Evolutionary conservation across 2,888 invertebrate species (phyloP), one percentile per base, ranked within the genome.

Genomic region (Eristalis arbustorum): DNA sequence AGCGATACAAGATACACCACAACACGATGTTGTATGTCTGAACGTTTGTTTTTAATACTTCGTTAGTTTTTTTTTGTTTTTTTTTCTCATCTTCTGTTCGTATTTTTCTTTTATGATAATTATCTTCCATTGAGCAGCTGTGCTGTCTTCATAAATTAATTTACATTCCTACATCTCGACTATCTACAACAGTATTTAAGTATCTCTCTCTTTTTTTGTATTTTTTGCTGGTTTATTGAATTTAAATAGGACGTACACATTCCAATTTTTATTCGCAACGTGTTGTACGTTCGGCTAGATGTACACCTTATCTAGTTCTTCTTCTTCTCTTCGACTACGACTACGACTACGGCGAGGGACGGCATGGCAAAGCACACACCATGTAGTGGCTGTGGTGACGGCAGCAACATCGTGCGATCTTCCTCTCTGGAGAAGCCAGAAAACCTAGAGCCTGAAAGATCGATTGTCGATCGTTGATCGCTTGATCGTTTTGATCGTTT

Each of bases 161-260:
- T 69, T 57, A 56, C 77, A 76, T 68, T 25, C 62, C 34, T 68
- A 59, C 49, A 23, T 34, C 42, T 34, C 23, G 61, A 69, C 40
- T 59, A 62, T 62, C 56, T 56, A 34, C 62, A 57, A 69, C 63
- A 62, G 75, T 71, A 75, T 74, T 84, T 67, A 79, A 84, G 74
- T 75, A 84, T 84, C 69, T 59, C 59, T 59, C 59, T 28, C 18
- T 13, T 4, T 23, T 23, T 59, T 13, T 25, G 25, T 23, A 25
- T 25, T 59, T 59, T 57, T 74, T 69, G 42, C 42, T 42, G 42
- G 42, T 71, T 84, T 79, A 79, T 84, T 79, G 84, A 84, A 84
- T 84, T 83, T 74, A 78, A 79, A 83, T 79, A 78, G 63, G 83
- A 78, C 73, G 78, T 79, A 74, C 83, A 84, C 78, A 84, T 84